These are phyloP conservation scores for Stenodema calcarata DNA, from an alignment of 2,888 invertebrate species.

Conservation along the genomic window DNA sequence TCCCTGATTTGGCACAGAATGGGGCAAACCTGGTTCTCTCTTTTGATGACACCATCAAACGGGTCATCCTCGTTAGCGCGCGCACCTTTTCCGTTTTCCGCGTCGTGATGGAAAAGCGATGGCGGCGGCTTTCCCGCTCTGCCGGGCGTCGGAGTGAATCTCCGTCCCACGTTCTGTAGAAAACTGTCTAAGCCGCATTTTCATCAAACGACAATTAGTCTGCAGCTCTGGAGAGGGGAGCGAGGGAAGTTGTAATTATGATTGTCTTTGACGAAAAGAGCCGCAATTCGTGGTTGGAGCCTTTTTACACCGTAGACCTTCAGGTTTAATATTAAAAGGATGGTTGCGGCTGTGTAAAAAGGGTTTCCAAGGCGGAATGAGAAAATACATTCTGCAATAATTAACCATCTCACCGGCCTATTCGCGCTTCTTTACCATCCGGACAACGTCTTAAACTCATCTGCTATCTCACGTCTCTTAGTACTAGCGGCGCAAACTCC, in stretches of 20 bases:
- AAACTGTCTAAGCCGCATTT: constrained; percentile 3
- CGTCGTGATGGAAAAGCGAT: neutral
- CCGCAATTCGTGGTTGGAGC: neutral
- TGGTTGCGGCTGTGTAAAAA: neutral
- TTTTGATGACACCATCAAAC: constrained; percentile 22
- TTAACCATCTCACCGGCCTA: neutral
- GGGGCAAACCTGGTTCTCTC: neutral
- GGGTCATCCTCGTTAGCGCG: neutral
- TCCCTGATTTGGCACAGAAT: neutral
- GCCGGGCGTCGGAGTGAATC: neutral
- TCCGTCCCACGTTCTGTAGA: neutral
- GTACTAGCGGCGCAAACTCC: too few species aligned
- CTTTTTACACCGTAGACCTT: neutral
- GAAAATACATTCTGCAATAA: neutral
- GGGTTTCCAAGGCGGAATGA: neutral
- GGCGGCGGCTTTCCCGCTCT: neutral
- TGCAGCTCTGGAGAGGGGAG: neutral
- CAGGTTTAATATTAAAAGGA: neutral
- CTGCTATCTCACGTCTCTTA: too few species aligned
- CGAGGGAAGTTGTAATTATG: constrained; percentile 22
- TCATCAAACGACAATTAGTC: constrained; percentile 29
- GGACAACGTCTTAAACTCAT: too few species aligned
- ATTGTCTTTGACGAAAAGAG: constrained; percentile 24
- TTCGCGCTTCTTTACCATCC: too few species aligned
- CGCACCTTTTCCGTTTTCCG: neutral